Evolutionary conservation across 2,888 invertebrate species (phyloP), one percentile per base, ranked within the genome.

Genomic region (Cosmia pyralina): DNA sequence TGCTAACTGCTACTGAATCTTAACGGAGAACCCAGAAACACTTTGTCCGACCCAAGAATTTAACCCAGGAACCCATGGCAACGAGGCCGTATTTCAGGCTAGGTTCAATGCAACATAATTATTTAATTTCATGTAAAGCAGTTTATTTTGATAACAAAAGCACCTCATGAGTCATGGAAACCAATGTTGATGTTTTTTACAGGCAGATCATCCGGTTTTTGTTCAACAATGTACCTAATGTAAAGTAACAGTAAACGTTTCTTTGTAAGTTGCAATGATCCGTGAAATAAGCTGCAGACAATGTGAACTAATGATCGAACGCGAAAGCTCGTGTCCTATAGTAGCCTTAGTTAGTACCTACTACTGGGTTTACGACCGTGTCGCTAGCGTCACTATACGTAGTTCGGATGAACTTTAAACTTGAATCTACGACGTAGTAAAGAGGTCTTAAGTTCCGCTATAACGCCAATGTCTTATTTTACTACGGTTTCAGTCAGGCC

Each of bases 221-320:
- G 87, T 86, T 83, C 79, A 81, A 70, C 71, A 79, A 81, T 87
- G 82, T 86, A 86, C 83, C 87, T 83, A 86, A 86, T 85, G 86
- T 82, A 83, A 85, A 81, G 50, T 86, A 86, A 86, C 86, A 55
- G 85, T 86, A 79, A 82, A 77, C 73, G 72, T 85, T 88, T 85
- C 87, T 81, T 88, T 88, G 86, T 88, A 79, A 84, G 83, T 67
- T 85, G 85, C 89, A 89, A 82, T 89, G 87, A 82, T 84, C 89
- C 89, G 87, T 89, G 89, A 89, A 89, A 89, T 82, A 87, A 86
- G 72, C 59, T 79, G 81, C 83, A 82, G 83, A 88, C 87, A 88
- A 85, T 86, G 84, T 84, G 82, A 82, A 82, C 82, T 85, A 81
- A 84, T 87, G 78, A 83, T 85, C 78, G 69, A 75, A 80, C 69